Conservation (phyloP, 37 sponge, comb jelly and placozoan genomes). For the Beroe ovata region DNA sequence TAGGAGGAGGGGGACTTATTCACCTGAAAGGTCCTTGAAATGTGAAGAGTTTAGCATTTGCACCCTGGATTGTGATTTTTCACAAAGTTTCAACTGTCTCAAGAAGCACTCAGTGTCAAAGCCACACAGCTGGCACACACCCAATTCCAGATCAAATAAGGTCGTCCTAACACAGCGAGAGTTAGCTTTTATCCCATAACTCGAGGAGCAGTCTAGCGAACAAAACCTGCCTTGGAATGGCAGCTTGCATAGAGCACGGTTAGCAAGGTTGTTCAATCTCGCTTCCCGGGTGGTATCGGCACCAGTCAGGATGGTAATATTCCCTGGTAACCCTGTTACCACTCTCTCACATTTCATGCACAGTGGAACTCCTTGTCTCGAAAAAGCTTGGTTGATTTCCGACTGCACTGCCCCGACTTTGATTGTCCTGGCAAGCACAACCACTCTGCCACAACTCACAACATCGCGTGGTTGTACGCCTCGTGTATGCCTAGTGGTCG, state of each 20-base stretch:
- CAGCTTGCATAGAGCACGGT: background rate
- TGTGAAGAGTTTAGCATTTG: slow-evolving; percentile 12
- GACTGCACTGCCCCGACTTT: background rate
- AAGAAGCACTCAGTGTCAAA: background rate
- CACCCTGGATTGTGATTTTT: background rate
- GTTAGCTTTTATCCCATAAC: slow-evolving; percentile 48
- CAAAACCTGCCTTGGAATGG: slow-evolving; percentile 58
- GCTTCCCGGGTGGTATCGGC: background rate
- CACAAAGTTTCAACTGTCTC: slow-evolving; percentile 5
- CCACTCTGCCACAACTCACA: background rate
- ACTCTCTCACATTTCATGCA: background rate
- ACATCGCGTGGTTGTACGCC: background rate
- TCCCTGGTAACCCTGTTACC: background rate
- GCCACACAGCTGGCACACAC: slow-evolving; percentile 44
- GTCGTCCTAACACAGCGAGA: slow-evolving; percentile 9
- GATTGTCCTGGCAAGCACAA: background rate
- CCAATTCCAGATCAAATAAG: slow-evolving; percentile 56
- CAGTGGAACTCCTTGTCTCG: background rate
- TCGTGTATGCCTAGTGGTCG: background rate
- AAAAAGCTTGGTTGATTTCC: background rate
- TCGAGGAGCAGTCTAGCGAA: slow-evolving; percentile 33
- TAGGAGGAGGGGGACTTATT: too few relatives aligned
- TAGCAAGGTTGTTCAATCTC: background rate
- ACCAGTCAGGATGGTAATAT: background rate
- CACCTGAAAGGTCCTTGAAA: slow-evolving; percentile 21